A percentile compares a stretch with the other conserved stretches of the same genome.
These are phyloP conservation scores for Vidua macroura DNA, from an alignment of 2,113 vertebrate genomes.

Conservation along the genomic window DNA sequence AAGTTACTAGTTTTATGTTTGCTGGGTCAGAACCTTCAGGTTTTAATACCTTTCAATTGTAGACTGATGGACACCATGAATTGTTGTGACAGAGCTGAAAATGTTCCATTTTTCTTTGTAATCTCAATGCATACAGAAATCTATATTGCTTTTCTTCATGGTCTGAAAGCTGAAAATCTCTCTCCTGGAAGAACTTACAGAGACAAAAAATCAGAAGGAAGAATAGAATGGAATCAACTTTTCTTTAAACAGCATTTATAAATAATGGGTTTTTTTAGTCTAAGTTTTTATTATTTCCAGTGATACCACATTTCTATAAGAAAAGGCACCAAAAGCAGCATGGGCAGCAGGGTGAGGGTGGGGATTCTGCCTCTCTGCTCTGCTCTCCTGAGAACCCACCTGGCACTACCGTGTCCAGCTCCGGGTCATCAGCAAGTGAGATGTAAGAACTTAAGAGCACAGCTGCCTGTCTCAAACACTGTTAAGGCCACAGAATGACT, in stretches of 20 bases:
- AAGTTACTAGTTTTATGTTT: background rate
- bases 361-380: background rate
- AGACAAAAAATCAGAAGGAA: background rate
- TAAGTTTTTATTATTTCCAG: background rate
- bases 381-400: background rate
- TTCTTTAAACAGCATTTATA: background rate
- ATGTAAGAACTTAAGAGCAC: background rate
- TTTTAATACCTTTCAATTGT: background rate
- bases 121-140: background rate
- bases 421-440: background rate
- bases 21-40: background rate
- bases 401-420: background rate
- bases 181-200: background rate
- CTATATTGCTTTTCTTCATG: background rate
- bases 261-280: background rate
- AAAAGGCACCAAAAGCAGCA: background rate
- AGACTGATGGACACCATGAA: background rate
- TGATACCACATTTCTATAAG: background rate
- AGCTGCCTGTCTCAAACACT: background rate
- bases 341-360: background rate
- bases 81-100: background rate
- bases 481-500: background rate
- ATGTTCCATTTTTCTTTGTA: background rate
- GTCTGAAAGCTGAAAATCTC: background rate
- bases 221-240: background rate